Evolutionary conservation across 1,140 invertebrate genomes (phyloP).

Genomic region (Aphelinus certus): DNA sequence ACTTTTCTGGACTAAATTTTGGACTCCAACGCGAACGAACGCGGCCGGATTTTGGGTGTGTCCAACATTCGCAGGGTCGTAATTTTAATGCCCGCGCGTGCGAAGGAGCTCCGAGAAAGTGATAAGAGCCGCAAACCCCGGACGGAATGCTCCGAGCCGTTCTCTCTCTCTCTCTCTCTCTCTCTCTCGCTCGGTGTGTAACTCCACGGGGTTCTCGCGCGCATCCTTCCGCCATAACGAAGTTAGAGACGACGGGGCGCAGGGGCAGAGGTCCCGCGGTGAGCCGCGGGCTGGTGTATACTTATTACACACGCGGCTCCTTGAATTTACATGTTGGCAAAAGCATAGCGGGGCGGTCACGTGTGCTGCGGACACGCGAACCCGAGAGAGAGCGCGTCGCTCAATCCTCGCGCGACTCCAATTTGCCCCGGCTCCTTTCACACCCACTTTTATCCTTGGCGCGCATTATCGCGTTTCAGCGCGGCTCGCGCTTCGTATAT

Average conservation of each 20-base stretch:
- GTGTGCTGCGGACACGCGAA: conserved; percentile 9
- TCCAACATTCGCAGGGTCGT: too few relatives aligned
- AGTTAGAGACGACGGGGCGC: too few relatives aligned
- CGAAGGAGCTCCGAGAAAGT: too few relatives aligned
- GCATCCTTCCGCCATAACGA: not conserved
- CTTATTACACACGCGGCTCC: not conserved
- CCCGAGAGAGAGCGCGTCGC: not conserved
- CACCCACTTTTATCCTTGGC: conserved; percentile 10
- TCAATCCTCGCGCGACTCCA: conserved; percentile 5
- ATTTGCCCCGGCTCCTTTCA: conserved; percentile 6
- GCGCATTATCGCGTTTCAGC: conserved; percentile 9
- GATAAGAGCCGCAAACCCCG: too few relatives aligned
- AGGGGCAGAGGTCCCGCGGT: too few relatives aligned
- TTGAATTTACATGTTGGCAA: conserved; percentile 28
- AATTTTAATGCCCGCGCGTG: too few relatives aligned
- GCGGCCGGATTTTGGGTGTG: too few relatives aligned
- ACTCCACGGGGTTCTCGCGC: too few relatives aligned
- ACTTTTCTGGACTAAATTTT: too few relatives aligned
- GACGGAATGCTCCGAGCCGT: not conserved
- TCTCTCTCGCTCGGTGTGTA: not conserved
- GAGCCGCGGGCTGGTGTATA: too few relatives aligned
- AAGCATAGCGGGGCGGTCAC: not conserved
- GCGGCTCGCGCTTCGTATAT: not conserved
- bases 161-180: conserved; percentile 29
- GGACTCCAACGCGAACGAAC: too few relatives aligned